Evolutionary conservation across 2,113 vertebrate genomes (phyloP).

Genomic region (Chamaea fasciata): DNA sequence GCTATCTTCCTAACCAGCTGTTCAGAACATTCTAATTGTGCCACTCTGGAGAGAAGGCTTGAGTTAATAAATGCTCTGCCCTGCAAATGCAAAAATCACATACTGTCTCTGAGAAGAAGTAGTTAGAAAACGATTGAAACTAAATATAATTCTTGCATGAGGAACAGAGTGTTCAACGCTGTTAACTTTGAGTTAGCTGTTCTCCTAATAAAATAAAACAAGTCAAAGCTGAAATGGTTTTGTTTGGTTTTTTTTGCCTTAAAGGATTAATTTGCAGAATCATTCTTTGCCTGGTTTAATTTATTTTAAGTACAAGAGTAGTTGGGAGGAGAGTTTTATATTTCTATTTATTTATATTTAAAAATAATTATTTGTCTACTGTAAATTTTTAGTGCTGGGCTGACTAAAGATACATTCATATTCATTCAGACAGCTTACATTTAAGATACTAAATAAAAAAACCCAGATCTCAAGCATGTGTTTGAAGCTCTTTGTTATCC

Average conservation of each 20-base stretch:
- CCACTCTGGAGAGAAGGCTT: background rate
- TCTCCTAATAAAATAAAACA: constrained; percentile 46
- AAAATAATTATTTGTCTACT: background rate
- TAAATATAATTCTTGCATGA: constrained; percentile 21
- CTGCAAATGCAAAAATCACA: constrained; percentile 10
- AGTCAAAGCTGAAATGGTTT: background rate
- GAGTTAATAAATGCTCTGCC: constrained; percentile 12
- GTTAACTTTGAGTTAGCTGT: constrained; percentile 2
- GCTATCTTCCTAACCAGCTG: constrained; percentile 94
- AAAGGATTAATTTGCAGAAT: background rate
- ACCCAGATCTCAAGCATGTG: accelerated
- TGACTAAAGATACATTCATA: background rate
- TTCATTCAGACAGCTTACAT: background rate
- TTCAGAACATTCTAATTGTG: constrained; percentile 88
- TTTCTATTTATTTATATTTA: background rate
- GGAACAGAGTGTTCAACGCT: background rate
- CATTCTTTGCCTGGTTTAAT: background rate
- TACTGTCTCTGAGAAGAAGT: constrained; percentile 8
- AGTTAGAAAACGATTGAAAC: constrained; percentile 23
- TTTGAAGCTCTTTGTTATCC: background rate
- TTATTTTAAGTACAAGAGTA: background rate
- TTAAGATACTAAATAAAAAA: background rate
- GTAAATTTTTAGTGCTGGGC: background rate
- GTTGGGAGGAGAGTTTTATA: background rate
- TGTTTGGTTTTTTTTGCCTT: background rate